These are phyloP conservation scores for Nycticryphes semicollaris DNA, from an alignment of 2,113 vertebrate genomes.

Conservation along the genomic window DNA sequence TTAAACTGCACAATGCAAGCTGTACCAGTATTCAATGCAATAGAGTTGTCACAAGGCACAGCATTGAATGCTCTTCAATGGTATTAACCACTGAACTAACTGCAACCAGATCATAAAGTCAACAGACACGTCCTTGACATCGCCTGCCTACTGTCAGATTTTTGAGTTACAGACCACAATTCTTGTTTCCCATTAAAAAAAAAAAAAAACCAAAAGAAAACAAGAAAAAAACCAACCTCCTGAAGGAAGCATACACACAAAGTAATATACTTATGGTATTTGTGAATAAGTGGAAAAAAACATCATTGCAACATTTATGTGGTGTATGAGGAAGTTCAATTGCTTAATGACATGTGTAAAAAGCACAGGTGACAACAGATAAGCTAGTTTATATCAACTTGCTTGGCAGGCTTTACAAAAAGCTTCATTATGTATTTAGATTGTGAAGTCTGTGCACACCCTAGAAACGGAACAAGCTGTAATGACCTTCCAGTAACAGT, in stretches of 20 bases:
- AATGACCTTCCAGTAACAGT: background rate
- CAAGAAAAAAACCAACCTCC: background rate
- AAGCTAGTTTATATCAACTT: background rate
- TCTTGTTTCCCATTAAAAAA: background rate
- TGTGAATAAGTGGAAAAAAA: background rate
- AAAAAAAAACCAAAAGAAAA: too few relatives aligned
- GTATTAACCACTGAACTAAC: background rate
- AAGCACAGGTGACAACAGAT: background rate
- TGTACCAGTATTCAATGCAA: background rate
- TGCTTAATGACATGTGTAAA: background rate
- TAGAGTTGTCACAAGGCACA: background rate
- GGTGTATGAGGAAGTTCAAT: background rate
- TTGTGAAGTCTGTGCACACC: background rate
- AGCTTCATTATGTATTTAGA: background rate
- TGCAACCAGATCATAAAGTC: background rate
- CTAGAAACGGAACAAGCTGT: background rate
- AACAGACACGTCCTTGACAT: background rate
- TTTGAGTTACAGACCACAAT: background rate
- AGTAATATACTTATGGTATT: too few relatives aligned
- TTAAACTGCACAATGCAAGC: background rate
- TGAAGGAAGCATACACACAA: background rate
- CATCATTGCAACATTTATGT: background rate
- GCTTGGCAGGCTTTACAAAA: slow-evolving; percentile 20
- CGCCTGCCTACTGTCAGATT: background rate
- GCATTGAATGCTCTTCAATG: background rate